Percentiles rank a stretch among this genome's conserved stretches.
phyloP scores from a whole-genome alignment of 2,797 vertebrate genomes.

The Perodicticus potto region DNA sequence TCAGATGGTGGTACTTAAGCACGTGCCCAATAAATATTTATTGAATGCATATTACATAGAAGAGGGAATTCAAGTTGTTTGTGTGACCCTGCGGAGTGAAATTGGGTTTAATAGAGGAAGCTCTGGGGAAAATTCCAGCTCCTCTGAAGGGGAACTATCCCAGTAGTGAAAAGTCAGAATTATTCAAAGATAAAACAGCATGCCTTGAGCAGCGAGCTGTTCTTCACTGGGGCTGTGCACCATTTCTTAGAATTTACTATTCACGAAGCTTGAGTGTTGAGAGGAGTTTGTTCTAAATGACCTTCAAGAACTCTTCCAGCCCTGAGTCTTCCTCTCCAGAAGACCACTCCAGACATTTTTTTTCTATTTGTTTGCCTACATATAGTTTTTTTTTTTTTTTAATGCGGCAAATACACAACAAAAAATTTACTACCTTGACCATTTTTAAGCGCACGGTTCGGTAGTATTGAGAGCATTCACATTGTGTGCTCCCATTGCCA shows the following conservation, averaged over 20 bases:
- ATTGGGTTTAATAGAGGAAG: background rate
- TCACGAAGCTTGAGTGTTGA: background rate
- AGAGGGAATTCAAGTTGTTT: background rate
- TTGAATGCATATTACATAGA: background rate
- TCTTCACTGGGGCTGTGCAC: background rate
- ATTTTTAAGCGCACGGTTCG: rapidly evolving
- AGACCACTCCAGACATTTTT: background rate
- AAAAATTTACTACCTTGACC: background rate
- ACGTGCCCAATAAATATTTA: background rate
- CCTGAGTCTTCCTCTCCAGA: background rate
- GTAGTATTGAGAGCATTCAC: background rate
- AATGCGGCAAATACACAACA: background rate
- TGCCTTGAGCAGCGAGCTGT: background rate
- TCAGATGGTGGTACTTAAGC: background rate
- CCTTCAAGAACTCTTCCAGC: background rate
- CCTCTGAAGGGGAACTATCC: background rate
- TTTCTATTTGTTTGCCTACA: background rate
- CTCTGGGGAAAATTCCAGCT: background rate
- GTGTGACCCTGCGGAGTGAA: background rate
- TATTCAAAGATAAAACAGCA: background rate
- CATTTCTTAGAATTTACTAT: background rate
- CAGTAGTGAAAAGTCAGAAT: background rate
- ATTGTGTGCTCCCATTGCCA: rapidly evolving
- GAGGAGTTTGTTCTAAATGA: background rate
- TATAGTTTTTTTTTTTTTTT: background rate